Evolutionary conservation across 2,888 invertebrate genomes (phyloP), one percentile per base, ranked within the genome.

Genomic region (Mythimna ferrago): DNA sequence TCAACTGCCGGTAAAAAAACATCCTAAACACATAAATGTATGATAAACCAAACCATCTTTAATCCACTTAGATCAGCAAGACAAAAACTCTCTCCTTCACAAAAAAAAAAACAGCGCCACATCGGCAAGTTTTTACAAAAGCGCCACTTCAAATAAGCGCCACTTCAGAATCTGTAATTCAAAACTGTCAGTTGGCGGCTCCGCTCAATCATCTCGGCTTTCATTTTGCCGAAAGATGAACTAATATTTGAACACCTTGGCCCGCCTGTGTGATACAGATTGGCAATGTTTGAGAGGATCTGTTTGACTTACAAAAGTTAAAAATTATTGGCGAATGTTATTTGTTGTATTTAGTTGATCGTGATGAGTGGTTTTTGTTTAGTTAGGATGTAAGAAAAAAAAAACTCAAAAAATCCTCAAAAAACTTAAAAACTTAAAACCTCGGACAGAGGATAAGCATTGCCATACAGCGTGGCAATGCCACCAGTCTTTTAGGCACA

Each of bases 181-280:
- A 75, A 84, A 75, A 80, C 80, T 80, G 78, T 72, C 85, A 79
- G 76, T 73, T 48, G 63, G 74, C 78, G 76, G 77, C 80, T 61
- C 66, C 86, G 86, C 89, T 92, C 91, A 88, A 91, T 80, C 54
- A 73, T 81, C 80, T 78, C 90, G 65, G 0, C 67, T 91, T 91
- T 92, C 86, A 91, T 91, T 88, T 89, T 71, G 88, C 91, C 92
- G 92, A 91, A 86, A 89, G 88, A 80, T 87, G 84, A 84, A 79
- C 83, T 78, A 89, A 89, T 93, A 90, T 94, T 94, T 93, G 87
- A 89, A 87, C 93, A 93, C 91, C 93, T 93, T 93, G 89, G 88
- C 86, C 76, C 77, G 86, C 86, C 69, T 73, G 73, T 65, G 71
- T 62, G 79, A 65, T 77, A 77, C 80, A 77, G 80, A 78, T 77